phyloP scores from a whole-genome alignment of 2,113 vertebrate genomes.

The Melanerpes formicivorus region DNA sequence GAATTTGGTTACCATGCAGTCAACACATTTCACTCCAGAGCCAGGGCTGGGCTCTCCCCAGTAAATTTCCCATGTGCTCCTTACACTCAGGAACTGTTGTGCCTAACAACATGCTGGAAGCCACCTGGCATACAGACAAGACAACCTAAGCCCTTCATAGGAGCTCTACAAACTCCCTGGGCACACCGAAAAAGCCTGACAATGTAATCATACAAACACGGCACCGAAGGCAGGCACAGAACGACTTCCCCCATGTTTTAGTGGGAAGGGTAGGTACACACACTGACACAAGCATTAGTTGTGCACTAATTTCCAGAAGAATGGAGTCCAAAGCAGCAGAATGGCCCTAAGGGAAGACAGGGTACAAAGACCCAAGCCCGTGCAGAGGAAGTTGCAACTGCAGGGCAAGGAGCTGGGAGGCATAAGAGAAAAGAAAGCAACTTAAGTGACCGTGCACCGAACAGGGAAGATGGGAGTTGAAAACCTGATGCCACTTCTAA shows the following conservation, averaged over 20 bases:
- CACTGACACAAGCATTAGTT: rapidly evolving
- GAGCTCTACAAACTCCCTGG: rapidly evolving
- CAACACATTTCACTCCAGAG: rapidly evolving
- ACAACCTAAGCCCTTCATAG: rapidly evolving
- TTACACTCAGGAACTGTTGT: neutral
- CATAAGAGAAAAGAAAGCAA: neutral
- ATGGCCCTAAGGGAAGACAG: rapidly evolving
- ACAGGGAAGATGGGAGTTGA: neutral
- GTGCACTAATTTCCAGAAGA: neutral
- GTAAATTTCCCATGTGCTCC: rapidly evolving
- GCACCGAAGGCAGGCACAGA: rapidly evolving
- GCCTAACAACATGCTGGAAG: rapidly evolving
- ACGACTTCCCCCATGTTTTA: neutral
- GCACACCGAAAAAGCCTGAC: rapidly evolving
- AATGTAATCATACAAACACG: rapidly evolving
- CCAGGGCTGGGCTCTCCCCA: neutral
- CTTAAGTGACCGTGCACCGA: rapidly evolving
- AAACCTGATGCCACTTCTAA: neutral
- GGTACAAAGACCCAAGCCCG: neutral
- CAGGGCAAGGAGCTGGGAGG: neutral
- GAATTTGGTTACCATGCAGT: rapidly evolving
- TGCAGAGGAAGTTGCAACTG: rapidly evolving
- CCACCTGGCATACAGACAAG: rapidly evolving
- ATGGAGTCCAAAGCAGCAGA: neutral
- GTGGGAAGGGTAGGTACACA: rapidly evolving